Evolutionary conservation across 1,140 invertebrate genomes (phyloP).

Genomic region (Hermatobates lingyangjiaoensis): DNA sequence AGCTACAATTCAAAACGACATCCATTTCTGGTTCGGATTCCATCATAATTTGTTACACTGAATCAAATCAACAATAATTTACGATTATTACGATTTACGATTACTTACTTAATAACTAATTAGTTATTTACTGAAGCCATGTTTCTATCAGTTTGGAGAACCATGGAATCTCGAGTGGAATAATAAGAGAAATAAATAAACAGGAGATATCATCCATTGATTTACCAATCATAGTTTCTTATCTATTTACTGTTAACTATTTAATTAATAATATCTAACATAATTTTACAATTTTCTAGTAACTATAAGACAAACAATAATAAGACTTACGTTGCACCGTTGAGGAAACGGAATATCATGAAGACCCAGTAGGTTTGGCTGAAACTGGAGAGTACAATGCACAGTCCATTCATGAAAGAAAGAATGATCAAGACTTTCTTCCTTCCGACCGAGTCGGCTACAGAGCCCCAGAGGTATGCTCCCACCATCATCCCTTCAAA

Average conservation of each 20-base stretch:
- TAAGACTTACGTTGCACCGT: constrained; percentile 75
- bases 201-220: neutral
- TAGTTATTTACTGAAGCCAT: no score
- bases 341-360: constrained; percentile 73
- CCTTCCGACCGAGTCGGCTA: constrained; percentile 69
- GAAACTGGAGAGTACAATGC: constrained; percentile 71
- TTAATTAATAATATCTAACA: neutral
- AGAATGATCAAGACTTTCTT: constrained; percentile 71
- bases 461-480: constrained; percentile 75
- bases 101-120: no score
- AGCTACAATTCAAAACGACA: no score
- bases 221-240: neutral
- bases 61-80: no score
- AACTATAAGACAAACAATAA: neutral
- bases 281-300: neutral
- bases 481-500: constrained; percentile 81
- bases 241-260: neutral
- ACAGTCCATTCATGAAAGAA: constrained; percentile 72
- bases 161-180: no score
- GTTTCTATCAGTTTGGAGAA: neutral
- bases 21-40: no score
- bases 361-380: constrained; percentile 70
- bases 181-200: neutral
- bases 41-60: no score
- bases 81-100: no score